Conservation (phyloP, 2,113 vertebrate species). For the Corynorhinus townsendii region DNA sequence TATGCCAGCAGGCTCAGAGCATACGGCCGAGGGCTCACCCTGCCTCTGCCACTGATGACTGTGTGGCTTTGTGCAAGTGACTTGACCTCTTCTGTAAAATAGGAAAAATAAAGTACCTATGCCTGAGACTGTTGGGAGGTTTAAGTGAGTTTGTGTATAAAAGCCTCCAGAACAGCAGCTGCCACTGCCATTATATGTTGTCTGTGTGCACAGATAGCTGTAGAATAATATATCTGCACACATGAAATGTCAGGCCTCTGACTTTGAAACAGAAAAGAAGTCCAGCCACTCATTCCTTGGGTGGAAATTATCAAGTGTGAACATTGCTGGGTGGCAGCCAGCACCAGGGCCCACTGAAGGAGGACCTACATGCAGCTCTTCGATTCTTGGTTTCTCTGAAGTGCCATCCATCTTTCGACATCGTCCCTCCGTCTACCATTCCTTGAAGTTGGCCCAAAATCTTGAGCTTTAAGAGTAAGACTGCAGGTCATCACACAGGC, state of each 20-base stretch:
- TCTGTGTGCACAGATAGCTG: not conserved
- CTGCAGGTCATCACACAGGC: not conserved
- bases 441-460: not conserved
- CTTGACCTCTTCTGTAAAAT: not conserved
- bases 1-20: accelerated
- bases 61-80: not conserved
- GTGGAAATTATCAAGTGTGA: accelerated
- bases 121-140: not conserved
- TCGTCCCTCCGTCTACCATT: not conserved
- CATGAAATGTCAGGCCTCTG: not conserved
- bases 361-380: accelerated
- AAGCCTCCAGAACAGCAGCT: not conserved
- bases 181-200: accelerated
- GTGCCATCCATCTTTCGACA: not conserved
- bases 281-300: not conserved
- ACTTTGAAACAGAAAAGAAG: not conserved
- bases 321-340: accelerated
- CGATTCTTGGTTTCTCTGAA: not conserved
- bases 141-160: not conserved
- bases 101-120: not conserved
- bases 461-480: not conserved
- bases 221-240: not conserved
- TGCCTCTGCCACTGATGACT: not conserved
- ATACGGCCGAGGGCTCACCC: accelerated
- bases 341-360: accelerated